Base-by-base conservation (phyloP, 64 coral and sea anemone species). In the Dendronephthya gigantea region DNA sequence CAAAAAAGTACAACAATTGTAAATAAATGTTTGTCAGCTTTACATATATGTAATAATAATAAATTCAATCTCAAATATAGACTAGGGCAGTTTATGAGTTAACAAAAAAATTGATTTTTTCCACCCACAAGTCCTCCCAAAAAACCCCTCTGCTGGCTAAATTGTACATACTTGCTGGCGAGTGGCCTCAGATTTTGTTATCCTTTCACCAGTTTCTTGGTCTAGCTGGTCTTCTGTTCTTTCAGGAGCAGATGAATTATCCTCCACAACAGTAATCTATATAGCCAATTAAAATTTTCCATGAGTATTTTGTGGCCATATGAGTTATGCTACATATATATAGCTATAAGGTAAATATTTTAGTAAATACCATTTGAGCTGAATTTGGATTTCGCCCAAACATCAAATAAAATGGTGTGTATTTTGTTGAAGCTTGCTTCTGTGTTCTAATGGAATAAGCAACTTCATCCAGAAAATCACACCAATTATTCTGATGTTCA, bases 351-450 rank as follows among this genome's bases (percentile, higher is more conserved):
- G 19, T 66, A 30, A 30, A n/a, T 66, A 22, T n/a, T 66, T 66
- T n/a, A 66, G n/a, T n/a, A n/a, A 22, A n/a, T 30, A 66, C 58
- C 58, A n/a, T 66, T 30, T 66, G 19, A n/a, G 58, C 19, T 66
- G 58, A 66, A 66, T 66, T 66, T 66, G 58, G 58, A 66, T 66
- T 66, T 30, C 58, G 58, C 5, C 29, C 58, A 66, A 66, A 66
- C 58, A 66, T 66, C 58, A 66, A 30, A 66, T n/a, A 66, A 66
- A 66, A 66, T 66, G 58, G 58, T n/a, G 58, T 66, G 58, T 66
- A 66, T 30, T 66, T 66, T n/a, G 58, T 66, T 66, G 29, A 66
- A 66, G 29, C 41, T 66, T 66, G 58, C 58, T 66, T 66, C 19
- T 66, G 58, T 14, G 14, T 66, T 30, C 58, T 22, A n/a, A 66